These are phyloP conservation scores for Gari tellinella DNA, from an alignment of 2,888 invertebrate genomes.

Conservation along the genomic window DNA sequence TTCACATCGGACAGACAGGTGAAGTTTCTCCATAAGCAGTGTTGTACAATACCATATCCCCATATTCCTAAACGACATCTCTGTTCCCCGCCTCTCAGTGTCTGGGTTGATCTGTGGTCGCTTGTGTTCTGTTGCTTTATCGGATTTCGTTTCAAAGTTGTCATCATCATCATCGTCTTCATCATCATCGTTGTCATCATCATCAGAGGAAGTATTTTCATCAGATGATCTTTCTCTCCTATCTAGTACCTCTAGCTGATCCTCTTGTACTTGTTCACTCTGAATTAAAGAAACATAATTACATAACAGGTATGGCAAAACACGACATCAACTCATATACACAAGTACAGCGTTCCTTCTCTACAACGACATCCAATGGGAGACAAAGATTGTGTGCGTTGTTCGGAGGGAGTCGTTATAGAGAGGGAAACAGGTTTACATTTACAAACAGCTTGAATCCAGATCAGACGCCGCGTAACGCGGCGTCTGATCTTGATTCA, in stretches of 20 bases:
- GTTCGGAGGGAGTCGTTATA: too few species aligned
- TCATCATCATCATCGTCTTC: constrained; percentile 19
- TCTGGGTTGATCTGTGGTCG: constrained; percentile 39
- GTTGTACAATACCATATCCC: constrained; percentile 80
- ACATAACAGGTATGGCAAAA: too few species aligned
- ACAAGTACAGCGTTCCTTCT: too few species aligned
- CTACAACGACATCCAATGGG: too few species aligned
- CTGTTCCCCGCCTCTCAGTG: constrained; percentile 79
- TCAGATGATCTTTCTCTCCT: constrained; percentile 15
- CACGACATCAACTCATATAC: too few species aligned
- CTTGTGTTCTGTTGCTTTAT: constrained; percentile 14
- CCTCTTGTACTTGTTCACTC: constrained; percentile 13
- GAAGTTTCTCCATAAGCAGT: constrained; percentile 75
- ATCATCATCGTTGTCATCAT: constrained; percentile 37
- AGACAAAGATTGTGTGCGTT: too few species aligned
- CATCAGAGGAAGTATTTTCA: constrained; percentile 11
- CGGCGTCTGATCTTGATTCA: too few species aligned
- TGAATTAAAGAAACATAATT: neutral
- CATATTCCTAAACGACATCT: constrained; percentile 78
- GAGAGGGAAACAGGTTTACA: too few species aligned
- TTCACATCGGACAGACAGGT: constrained; percentile 78
- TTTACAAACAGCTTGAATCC: too few species aligned
- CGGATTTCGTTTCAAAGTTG: constrained; percentile 10
- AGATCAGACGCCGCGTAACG: too few species aligned
- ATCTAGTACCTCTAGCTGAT: constrained; percentile 45